These are phyloP conservation scores for Cyclura pinguis DNA, from an alignment of 2,797 vertebrate species.

Conservation along the genomic window DNA sequence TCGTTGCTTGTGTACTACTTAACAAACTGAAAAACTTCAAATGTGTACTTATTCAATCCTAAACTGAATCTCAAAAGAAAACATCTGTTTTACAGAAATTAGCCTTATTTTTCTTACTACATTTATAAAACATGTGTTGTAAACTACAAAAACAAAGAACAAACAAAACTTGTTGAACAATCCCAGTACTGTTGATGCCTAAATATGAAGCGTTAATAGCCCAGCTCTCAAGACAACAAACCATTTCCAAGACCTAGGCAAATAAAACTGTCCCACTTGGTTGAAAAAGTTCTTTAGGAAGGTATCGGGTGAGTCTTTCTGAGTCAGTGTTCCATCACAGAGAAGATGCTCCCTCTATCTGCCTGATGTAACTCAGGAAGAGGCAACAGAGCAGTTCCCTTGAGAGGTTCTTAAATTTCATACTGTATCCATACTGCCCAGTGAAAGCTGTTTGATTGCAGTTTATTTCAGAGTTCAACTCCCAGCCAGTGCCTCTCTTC, in stretches of 20 bases:
- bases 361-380: too few relatives aligned
- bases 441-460: too few relatives aligned
- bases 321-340: too few relatives aligned
- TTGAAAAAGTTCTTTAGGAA: neutral
- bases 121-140: neutral
- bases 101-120: neutral
- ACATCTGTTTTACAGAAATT: slow-evolving; percentile 2
- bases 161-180: neutral
- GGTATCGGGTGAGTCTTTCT: neutral
- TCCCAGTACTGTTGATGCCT: neutral
- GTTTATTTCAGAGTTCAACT: too few relatives aligned
- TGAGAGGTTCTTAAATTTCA: too few relatives aligned
- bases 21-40: neutral
- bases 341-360: too few relatives aligned
- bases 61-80: slow-evolving; percentile 13
- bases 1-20: neutral
- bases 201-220: neutral
- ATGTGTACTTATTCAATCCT: neutral
- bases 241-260: neutral
- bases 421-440: too few relatives aligned
- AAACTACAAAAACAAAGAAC: neutral
- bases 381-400: too few relatives aligned
- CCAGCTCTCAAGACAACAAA: neutral
- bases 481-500: too few relatives aligned
- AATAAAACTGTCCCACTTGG: neutral